A percentile compares a stretch with the other conserved stretches of the same genome.
Conservation (phyloP, 2,113 vertebrate genomes). For the Galeopterus variegatus region DNA sequence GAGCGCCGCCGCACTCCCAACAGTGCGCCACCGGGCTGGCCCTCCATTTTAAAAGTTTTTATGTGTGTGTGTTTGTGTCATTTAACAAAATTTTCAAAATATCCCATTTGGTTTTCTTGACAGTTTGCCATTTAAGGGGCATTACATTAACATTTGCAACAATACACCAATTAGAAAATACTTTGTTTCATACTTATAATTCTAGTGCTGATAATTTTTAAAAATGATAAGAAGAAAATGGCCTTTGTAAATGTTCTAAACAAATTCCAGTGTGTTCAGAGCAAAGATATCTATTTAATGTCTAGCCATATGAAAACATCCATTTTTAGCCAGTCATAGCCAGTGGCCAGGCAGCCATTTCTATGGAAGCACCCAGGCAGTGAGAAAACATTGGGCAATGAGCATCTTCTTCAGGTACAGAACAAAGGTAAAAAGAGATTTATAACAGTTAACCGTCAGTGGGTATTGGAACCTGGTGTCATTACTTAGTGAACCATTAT, state of each 20-base stretch:
- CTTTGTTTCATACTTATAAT: not conserved
- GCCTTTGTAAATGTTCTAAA: not conserved
- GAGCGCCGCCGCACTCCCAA: too few species aligned
- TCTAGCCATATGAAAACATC: accelerated
- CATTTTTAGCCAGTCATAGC: not conserved
- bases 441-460: not conserved
- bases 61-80: not conserved
- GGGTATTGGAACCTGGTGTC: not conserved
- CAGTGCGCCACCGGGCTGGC: too few species aligned
- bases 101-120: not conserved
- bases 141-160: not conserved
- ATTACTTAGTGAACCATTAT: not conserved
- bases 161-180: not conserved
- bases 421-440: not conserved
- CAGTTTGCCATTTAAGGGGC: not conserved
- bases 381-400: accelerated
- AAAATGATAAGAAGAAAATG: not conserved
- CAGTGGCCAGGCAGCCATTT: not conserved
- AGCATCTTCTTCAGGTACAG: not conserved
- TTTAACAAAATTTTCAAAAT: constrained; percentile 11
- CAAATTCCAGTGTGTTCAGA: not conserved
- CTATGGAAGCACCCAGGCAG: not conserved
- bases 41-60: constrained; percentile 13
- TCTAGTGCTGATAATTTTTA: not conserved
- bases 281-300: not conserved